Base-by-base conservation (phyloP, 2,888 invertebrate species). In the Helobdella robusta region DNA sequence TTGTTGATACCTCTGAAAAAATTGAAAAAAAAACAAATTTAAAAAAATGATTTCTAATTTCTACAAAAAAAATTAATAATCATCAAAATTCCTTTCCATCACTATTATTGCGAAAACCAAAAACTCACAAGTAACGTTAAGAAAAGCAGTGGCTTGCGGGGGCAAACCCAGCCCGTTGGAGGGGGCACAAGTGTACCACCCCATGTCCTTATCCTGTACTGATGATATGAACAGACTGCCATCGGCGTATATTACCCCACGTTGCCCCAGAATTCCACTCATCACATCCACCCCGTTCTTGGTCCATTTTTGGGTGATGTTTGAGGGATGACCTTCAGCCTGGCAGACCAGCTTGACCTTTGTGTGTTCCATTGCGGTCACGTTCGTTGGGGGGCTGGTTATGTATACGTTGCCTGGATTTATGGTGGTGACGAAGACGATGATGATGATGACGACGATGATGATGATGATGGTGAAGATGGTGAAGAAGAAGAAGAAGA, bases 101-200 rank as follows among this genome's bases (percentile, higher is more conserved):
- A n/a, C n/a, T n/a, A n/a, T n/a, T n/a, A n/a, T n/a, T n/a, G n/a
- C n/a, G n/a, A 34, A 25, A 8, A 32, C 2, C 32, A 36, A 52
- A 23, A 20, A 83, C 87, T 88, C 80, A 94, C 94, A 95, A 86
- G 94, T 93, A 75, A 95, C 91, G 83, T 92, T 93, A 72, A 95
- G 85, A 83, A 89, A 92, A 75, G 94, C 94, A 71, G 89, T 88
- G 72, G 94, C 93, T 76, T 89, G 89, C 81, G 92, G 92, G 60
- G 93, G 91, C 76, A 90, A 89, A 34, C 94, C 94, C 74, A 94
- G 92, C 69, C 94, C 94, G 80, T 95, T 95, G 79, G 89, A 91
- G 70, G 94, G 93, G 80, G 92, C 91, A 81, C 95, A 95, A 69
- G 90, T 85, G 81, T 93, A 95, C 82, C 89, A 89, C 46, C 94